phyloP scores from a whole-genome alignment of 1,140 invertebrate genomes.

The Bombus breviceps region DNA sequence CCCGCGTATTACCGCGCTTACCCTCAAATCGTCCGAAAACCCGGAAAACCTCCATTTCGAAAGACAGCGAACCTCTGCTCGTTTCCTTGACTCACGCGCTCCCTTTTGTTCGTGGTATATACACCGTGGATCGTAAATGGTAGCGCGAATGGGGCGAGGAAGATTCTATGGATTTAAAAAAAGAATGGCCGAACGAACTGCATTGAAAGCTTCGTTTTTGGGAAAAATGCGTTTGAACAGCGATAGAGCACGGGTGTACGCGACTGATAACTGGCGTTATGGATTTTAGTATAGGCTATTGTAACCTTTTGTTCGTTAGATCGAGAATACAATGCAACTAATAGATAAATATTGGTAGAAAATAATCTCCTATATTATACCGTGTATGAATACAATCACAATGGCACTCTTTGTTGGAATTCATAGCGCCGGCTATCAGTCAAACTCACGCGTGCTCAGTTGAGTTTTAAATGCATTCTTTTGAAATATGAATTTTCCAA shows the following conservation, averaged over 20 bases:
- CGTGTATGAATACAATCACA: too few species aligned
- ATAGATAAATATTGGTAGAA: too few species aligned
- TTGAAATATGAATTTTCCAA: too few species aligned
- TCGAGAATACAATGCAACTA: too few species aligned
- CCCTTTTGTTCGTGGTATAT: slow-evolving; percentile 3
- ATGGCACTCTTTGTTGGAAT: too few species aligned
- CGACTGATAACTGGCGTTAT: not conserved
- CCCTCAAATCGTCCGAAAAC: slow-evolving; percentile 59
- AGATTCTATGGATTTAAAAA: not conserved
- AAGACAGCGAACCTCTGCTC: slow-evolving; percentile 54
- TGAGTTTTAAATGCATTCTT: too few species aligned
- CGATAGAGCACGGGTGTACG: not conserved
- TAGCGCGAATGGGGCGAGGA: not conserved
- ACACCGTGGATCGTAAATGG: not conserved
- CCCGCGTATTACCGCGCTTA: slow-evolving; percentile 58
- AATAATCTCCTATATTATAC: too few species aligned
- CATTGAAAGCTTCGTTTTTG: not conserved
- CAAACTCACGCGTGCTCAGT: too few species aligned
- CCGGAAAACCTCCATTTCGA: slow-evolving; percentile 49
- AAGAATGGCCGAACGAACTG: not conserved
- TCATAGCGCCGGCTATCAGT: too few species aligned
- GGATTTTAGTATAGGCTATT: too few species aligned
- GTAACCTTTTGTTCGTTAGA: too few species aligned
- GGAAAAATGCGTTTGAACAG: not conserved
- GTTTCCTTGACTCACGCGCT: not conserved